phyloP scores from a whole-genome alignment of 2,888 invertebrate genomes.

The Agonopterix heracliana region DNA sequence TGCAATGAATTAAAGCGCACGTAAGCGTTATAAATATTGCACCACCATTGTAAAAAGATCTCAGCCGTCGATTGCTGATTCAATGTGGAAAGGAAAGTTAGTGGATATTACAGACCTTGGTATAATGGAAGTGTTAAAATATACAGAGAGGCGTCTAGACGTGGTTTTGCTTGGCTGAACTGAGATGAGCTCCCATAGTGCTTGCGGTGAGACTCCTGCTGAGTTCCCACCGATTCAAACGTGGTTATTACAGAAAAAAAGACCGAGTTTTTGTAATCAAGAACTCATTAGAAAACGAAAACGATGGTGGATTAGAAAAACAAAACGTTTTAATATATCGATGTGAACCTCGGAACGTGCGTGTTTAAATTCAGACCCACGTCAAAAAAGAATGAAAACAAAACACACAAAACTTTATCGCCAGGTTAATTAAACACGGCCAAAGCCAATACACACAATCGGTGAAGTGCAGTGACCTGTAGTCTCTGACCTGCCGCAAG shows the following conservation, averaged over 20 bases:
- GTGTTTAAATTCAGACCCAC: background rate
- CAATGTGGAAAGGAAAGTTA: slow-evolving; percentile 38
- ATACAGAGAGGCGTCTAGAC: slow-evolving; percentile 59
- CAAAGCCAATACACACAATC: slow-evolving; percentile 24
- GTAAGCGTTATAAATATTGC: slow-evolving; percentile 32
- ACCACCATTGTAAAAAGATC: slow-evolving; percentile 31
- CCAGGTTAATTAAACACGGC: background rate
- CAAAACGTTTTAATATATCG: slow-evolving; percentile 12
- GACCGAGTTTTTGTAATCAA: slow-evolving; percentile 36
- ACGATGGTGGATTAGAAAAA: slow-evolving; percentile 25
- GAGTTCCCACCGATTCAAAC: slow-evolving; percentile 58
- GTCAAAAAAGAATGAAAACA: background rate
- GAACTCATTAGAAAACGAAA: slow-evolving; percentile 28
- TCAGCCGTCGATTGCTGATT: slow-evolving; percentile 19
- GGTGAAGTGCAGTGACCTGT: slow-evolving; percentile 46
- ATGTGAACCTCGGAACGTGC: background rate
- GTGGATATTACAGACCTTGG: slow-evolving; percentile 39
- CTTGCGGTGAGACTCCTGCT: slow-evolving; percentile 59
- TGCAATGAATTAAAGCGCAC: slow-evolving; percentile 13
- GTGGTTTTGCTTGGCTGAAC: slow-evolving; percentile 58
- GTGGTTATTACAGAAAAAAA: slow-evolving; percentile 38
- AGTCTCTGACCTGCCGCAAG: slow-evolving; percentile 58
- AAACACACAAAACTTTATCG: background rate
- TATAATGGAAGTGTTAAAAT: slow-evolving; percentile 44
- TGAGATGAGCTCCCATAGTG: slow-evolving; percentile 38